Conservation (phyloP, 2,888 invertebrate genomes). For the Gandaritis pyraliata region DNA sequence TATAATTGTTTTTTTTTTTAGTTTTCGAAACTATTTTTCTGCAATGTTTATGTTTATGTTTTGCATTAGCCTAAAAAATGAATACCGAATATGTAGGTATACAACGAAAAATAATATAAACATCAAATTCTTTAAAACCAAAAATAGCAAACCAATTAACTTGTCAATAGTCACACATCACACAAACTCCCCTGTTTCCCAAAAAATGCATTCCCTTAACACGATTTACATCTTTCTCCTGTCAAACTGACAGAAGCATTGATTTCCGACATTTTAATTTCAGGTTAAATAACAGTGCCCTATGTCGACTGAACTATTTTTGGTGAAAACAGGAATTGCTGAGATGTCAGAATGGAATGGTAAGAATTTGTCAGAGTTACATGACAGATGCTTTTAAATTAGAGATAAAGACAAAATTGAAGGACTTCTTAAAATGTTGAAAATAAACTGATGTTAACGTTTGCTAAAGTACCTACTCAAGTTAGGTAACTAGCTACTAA, state of each 20-base stretch:
- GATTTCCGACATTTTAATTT: conserved; percentile 82
- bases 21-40: too few relatives aligned
- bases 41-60: too few relatives aligned
- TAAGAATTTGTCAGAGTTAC: conserved; percentile 60
- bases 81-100: too few relatives aligned
- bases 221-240: conserved; percentile 61
- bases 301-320: conserved; percentile 57
- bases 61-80: too few relatives aligned
- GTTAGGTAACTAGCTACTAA: too few relatives aligned
- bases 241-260: conserved; percentile 71
- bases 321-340: conserved; percentile 55
- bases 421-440: not conserved
- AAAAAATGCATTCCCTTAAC: conserved; percentile 60
- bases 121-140: conserved; percentile 24
- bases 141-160: conserved; percentile 64
- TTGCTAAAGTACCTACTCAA: too few relatives aligned
- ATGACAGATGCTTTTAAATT: conserved; percentile 55
- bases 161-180: conserved; percentile 54
- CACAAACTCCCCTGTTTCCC: conserved; percentile 42
- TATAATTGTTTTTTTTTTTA: too few relatives aligned
- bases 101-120: too few relatives aligned
- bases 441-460: not conserved
- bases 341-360: conserved; percentile 52
- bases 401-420: conserved; percentile 14
- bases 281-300: conserved; percentile 76